phyloP scores from a whole-genome alignment of 2,888 invertebrate species.

The Tromatobia lineatoria region DNA sequence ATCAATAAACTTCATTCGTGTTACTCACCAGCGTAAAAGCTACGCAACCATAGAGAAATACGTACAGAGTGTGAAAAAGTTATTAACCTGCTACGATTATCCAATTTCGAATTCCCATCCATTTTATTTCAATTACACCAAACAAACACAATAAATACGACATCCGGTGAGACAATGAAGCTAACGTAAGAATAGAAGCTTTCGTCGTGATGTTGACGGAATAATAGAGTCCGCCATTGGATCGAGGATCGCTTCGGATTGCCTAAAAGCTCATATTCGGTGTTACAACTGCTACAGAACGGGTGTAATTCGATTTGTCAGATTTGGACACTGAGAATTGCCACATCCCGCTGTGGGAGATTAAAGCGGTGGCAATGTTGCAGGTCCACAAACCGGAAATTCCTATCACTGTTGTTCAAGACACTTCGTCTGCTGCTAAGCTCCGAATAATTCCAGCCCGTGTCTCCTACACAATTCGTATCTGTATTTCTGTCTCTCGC shows the following conservation, averaged over 20 bases:
- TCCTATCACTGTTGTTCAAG: slow-evolving; percentile 28
- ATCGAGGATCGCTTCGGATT: slow-evolving; percentile 15
- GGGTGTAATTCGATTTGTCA: slow-evolving; percentile 58
- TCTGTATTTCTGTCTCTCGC: neutral
- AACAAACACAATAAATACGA: neutral
- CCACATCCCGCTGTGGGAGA: slow-evolving; percentile 22
- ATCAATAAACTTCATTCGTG: too few relatives aligned
- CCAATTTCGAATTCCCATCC: neutral
- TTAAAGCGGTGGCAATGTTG: slow-evolving; percentile 41
- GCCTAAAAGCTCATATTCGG: slow-evolving; percentile 16
- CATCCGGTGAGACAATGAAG: neutral
- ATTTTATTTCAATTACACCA: slow-evolving; percentile 13
- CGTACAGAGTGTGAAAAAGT: too few relatives aligned
- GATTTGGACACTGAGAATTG: slow-evolving; percentile 37
- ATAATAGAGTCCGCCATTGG: neutral
- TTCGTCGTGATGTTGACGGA: slow-evolving; percentile 31
- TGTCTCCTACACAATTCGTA: slow-evolving; percentile 47
- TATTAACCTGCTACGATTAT: too few relatives aligned
- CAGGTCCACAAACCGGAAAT: slow-evolving; percentile 40
- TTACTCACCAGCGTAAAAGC: too few relatives aligned
- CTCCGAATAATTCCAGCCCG: slow-evolving; percentile 4
- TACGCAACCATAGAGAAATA: too few relatives aligned
- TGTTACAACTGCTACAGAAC: slow-evolving; percentile 18
- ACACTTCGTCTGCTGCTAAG: neutral
- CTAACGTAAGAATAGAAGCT: slow-evolving; percentile 37